Conservation (phyloP, 2,113 vertebrate species). For the Pseudolaguvia tuberculata region DNA sequence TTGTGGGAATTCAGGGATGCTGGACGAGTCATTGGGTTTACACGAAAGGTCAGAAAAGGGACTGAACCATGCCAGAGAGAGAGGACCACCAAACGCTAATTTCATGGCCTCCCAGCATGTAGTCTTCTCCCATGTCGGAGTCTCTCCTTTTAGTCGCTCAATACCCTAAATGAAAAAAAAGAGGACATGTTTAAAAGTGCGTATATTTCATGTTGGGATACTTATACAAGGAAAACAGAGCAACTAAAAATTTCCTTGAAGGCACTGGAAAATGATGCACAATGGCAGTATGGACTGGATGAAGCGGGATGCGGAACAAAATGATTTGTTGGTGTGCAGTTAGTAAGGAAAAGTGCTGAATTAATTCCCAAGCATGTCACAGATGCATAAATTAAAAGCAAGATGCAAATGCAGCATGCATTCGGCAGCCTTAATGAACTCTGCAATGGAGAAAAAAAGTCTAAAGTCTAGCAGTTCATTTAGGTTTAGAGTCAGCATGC, state of each 20-base stretch:
- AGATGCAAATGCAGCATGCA: conserved; percentile 45
- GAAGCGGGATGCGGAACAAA: conserved; percentile 20
- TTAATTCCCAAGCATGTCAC: background rate
- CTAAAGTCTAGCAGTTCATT: background rate
- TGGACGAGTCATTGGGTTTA: conserved; percentile 33
- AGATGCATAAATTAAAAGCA: conserved; percentile 20
- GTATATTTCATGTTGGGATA: background rate
- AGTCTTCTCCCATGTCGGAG: conserved; percentile 73
- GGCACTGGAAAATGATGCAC: conserved; percentile 39
- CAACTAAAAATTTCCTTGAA: conserved; percentile 23
- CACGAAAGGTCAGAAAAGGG: conserved; percentile 76
- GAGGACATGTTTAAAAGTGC: background rate
- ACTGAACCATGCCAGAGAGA: conserved; percentile 82
- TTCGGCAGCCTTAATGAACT: conserved; percentile 1
- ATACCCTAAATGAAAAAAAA: conserved; percentile 77
- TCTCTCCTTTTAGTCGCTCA: conserved; percentile 85
- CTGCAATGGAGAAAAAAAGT: conserved; percentile 13
- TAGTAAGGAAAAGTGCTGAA: background rate
- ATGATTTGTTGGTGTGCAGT: background rate
- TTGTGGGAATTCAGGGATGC: conserved; percentile 38
- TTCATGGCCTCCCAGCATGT: conserved; percentile 75
- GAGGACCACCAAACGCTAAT: conserved; percentile 74
- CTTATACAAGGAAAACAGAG: background rate
- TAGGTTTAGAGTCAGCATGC: conserved; percentile 33
- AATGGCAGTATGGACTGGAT: conserved; percentile 12